A percentile compares a stretch with the other conserved stretches of the same genome.
Conservation (phyloP, 2,888 invertebrate species). For the Scaptomyza reducta region DNA sequence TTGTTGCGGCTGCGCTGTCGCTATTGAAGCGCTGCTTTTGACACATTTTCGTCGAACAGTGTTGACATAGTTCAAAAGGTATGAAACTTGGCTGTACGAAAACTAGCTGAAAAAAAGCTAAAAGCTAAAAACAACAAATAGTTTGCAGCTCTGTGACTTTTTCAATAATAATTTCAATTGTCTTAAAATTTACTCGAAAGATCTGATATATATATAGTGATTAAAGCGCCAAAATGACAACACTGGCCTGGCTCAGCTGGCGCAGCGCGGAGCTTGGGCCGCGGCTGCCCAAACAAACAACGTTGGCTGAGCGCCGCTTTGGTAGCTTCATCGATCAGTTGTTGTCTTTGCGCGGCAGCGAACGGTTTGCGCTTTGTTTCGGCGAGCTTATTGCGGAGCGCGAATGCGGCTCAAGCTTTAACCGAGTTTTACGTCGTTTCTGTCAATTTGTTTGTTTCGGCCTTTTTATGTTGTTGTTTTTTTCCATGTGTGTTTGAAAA, state of each 20-base stretch:
- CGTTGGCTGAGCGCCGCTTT: conserved; percentile 21
- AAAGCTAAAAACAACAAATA: too few relatives aligned
- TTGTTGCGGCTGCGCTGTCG: conserved; percentile 15
- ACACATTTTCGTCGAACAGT: conserved; percentile 57
- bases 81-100: background rate
- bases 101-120: background rate
- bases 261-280: conserved; percentile 16
- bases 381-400: conserved; percentile 13
- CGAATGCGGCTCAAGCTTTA: conserved; percentile 37
- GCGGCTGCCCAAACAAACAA: conserved; percentile 7
- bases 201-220: background rate
- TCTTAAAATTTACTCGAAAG: too few relatives aligned
- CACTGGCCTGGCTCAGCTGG: conserved; percentile 7
- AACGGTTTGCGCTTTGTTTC: conserved; percentile 54
- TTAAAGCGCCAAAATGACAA: conserved; percentile 4
- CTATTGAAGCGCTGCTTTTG: conserved; percentile 68
- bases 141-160: background rate
- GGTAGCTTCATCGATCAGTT: conserved; percentile 69
- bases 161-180: background rate
- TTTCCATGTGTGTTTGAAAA: conserved; percentile 36
- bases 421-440: conserved; percentile 6
- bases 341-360: conserved; percentile 69
- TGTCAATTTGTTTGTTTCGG: conserved; percentile 18
- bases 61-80: background rate
- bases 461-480: background rate